Base-by-base conservation (phyloP, 92 coral and sea anemone species). In the Isaurus tuberculatus region DNA sequence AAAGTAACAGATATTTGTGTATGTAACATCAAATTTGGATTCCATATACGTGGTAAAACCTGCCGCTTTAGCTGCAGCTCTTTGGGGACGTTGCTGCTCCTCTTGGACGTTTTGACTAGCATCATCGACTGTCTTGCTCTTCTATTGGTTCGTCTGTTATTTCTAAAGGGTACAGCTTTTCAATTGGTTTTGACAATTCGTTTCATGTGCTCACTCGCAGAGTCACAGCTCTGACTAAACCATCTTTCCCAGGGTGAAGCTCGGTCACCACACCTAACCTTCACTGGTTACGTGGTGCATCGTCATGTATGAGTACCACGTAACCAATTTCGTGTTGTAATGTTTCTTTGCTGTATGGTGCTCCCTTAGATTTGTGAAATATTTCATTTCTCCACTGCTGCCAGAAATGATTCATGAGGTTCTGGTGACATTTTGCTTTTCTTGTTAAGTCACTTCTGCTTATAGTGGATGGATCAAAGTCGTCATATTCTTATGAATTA, bases 171-270 rank as follows among this genome's bases (percentile, higher is more conserved):
- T 65, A 65, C 8, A 65, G 75, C 16, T 80, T 80, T 43, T 80
- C 85, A 37, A 42, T 64, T 22, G 57, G 85, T 64, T 75, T 80
- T 65, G 85, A 80, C 8, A 65, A 14, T 31, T 80, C 74, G 29
- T 29, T 65, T 65, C 75, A 26, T 8, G 4, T 22, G 64, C 64
- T 80, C 20, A 65, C 51, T 32, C 40, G 31, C 30, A 80, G 28
- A 22, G 85, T 11, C 16, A 80, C 74, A 15, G 55, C 46, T 23
- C 75, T 34, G 34, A 80, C 85, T 33, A 33, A 44, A 37, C 74
- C 74, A 64, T 80, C 65, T 37, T 23, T 80, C 34, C 85, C 75
- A 22, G 29, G 65, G 27, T 80, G 75, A 22, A 80, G 74, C 19
- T 65, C 23, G 34, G 75, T 65, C 1, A 40, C 51, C 15, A 80